Evolutionary conservation across 1,140 invertebrate genomes (phyloP).

Genomic region (Drosophila orena): DNA sequence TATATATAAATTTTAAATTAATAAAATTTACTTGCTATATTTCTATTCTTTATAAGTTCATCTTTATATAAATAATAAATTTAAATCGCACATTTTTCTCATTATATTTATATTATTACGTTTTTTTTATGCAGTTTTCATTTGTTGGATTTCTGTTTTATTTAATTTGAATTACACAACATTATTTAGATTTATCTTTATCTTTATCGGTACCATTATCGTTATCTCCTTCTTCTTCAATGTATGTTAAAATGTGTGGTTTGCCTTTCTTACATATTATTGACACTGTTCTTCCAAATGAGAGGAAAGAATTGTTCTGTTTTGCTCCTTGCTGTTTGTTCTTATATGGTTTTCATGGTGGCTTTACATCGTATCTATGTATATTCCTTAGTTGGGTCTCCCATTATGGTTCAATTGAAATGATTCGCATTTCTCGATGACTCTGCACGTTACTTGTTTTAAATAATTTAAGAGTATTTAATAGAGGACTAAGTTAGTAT

Average conservation of each 20-base stretch:
- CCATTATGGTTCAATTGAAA: slow-evolving; percentile 37
- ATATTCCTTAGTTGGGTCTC: slow-evolving; percentile 24
- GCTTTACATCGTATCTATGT: slow-evolving; percentile 53
- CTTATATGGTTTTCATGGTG: slow-evolving; percentile 35
- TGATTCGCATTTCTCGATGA: slow-evolving; percentile 47
- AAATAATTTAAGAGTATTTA: slow-evolving; percentile 83
- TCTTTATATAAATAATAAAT: slow-evolving; percentile 80
- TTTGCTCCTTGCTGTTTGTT: slow-evolving; percentile 30
- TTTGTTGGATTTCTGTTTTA: slow-evolving; percentile 51
- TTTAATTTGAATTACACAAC: slow-evolving; percentile 82
- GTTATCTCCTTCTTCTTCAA: slow-evolving; percentile 49
- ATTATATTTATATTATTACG: slow-evolving; percentile 59
- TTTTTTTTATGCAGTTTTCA: slow-evolving; percentile 47
- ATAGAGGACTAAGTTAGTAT: slow-evolving; percentile 79
- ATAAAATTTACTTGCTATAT: slow-evolving; percentile 82
- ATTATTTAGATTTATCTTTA: slow-evolving; percentile 74
- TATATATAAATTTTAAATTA: slow-evolving; percentile 83
- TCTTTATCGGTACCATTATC: slow-evolving; percentile 44
- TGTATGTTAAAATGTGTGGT: slow-evolving; percentile 72
- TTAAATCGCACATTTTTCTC: slow-evolving; percentile 74
- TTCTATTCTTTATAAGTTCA: slow-evolving; percentile 80
- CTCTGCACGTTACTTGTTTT: slow-evolving; percentile 43
- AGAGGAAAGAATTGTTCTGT: slow-evolving; percentile 53
- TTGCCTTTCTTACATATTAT: slow-evolving; percentile 72
- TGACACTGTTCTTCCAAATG: slow-evolving; percentile 73